Base-by-base conservation (phyloP, 2,113 vertebrate species). In the Lophotis ruficrista region DNA sequence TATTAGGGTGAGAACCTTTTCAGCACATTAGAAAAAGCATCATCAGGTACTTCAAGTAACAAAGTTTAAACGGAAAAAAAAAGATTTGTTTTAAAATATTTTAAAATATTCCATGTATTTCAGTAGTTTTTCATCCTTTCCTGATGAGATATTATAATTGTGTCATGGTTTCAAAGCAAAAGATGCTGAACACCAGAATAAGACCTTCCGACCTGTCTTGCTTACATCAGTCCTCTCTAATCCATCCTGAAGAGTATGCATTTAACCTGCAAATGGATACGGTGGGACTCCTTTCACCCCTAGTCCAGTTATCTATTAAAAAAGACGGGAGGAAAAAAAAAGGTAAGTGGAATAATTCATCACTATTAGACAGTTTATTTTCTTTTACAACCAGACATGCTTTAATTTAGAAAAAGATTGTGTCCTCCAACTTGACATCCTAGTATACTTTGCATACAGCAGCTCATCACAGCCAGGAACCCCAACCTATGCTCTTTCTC, bases 241-340 rank as follows among this genome's bases (percentile, higher is more conserved):
- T 68, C 43, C 78, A 14, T 51, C 50, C 62, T 54, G 70, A 61
- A 73, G 64, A 71, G 53, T 1, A 19, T n/a, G 6, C 9, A 35
- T 58, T 98, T 88, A 99, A 82, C 99, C 99, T 56, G 97, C 95
- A 93, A 98, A 99, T 14, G 97, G 92, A 86, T 97, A 91, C 1
- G 99, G 97, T 54, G 98, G 97, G 66, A 99, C 81, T 97, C 99
- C 99, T 97, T 98, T 99, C 65, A 98, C 98, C 9, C 98, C 98
- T 27, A 99, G 97, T 71, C 99, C 98, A 91, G 99, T 98, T 94
- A 99, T 98, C 99, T 99, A 94, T 94, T 96, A 78, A 94, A 97
- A 94, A 86, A 86, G 20, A 90, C 33, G 56, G 31, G 31, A 16
- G 4, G 4, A 58, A 13, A 73, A 38, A 87, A 88, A 48, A 54